Evolutionary conservation across 2,888 invertebrate genomes (phyloP).

Genomic region (Netelia inedita): DNA sequence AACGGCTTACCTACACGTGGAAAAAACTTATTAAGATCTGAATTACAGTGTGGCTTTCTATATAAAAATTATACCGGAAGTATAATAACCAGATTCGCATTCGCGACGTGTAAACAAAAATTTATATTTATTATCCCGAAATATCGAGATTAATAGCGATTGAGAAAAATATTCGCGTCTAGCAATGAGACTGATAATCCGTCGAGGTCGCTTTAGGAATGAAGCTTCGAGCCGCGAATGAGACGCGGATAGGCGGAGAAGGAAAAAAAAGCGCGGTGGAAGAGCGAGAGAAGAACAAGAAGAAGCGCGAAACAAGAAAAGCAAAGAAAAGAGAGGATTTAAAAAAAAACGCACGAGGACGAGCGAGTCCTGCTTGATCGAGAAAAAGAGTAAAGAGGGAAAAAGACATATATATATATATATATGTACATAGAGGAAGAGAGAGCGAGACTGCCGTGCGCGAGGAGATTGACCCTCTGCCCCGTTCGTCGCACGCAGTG

Average conservation of each 20-base stretch:
- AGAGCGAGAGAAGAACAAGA: slow-evolving; percentile 63
- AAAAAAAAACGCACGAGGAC: slow-evolving; percentile 64
- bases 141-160: not conserved
- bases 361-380: slow-evolving; percentile 66
- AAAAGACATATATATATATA: slow-evolving; percentile 67
- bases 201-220: slow-evolving; percentile 43
- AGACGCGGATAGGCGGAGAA: slow-evolving; percentile 39
- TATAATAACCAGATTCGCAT: no score
- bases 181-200: slow-evolving; percentile 1
- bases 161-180: slow-evolving; percentile 1
- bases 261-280: slow-evolving; percentile 56
- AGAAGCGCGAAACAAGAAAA: slow-evolving; percentile 62
- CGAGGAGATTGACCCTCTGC: slow-evolving; percentile 84
- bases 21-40: not conserved
- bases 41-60: not conserved
- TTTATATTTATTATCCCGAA: no score
- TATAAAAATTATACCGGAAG: not conserved
- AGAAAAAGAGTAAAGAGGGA: slow-evolving; percentile 68
- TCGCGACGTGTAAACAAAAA: no score
- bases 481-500: slow-evolving; percentile 78
- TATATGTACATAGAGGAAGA: slow-evolving; percentile 21
- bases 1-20: not conserved
- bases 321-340: slow-evolving; percentile 53
- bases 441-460: slow-evolving; percentile 24
- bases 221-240: slow-evolving; percentile 30